Base-by-base conservation (phyloP, 2,888 invertebrate species). In the Teleogryllus oceanicus region DNA sequence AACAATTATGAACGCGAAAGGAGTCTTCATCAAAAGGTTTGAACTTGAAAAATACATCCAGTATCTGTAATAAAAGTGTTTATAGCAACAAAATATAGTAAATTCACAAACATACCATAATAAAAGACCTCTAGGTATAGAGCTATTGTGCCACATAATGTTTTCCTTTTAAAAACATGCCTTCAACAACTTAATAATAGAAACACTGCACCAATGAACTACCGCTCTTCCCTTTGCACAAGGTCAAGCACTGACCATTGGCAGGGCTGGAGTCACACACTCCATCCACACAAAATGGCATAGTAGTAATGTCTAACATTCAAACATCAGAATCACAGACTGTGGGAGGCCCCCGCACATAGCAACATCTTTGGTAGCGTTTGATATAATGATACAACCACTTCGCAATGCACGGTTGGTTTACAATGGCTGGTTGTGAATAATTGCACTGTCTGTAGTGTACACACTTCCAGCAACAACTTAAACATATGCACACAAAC, bases 41-140 rank as follows among this genome's bases (percentile, higher is more conserved):
- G 8, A 62, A 62, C n/a, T 62, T 62, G 37, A 77, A 77, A 24
- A 76, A 75, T 24, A 20, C n/a, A 75, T 21, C 49, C 21, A 80
- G 21, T 75, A 78, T 80, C 76, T 78, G 80, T 80, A 80, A 78
- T 78, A 80, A 80, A 78, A 80, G 78, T 80, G 50, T 80, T 80
- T 79, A 79, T 80, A 80, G 77, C 79, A 80, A 79, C 79, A 80
- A 80, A 80, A 80, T 80, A 80, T 80, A 77, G 76, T 80, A 79
- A 78, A 78, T 80, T 80, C 80, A 80, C 79, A 80, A 80, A 76
- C 78, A 78, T 75, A 74, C 75, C 78, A 78, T 80, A 80, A 80
- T 79, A 79, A 79, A 79, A 21, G 75, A 77, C 62, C 74, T 79
- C 49, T 75, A 76, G 20, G 18, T 76, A 75, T 75, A 80, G 62